phyloP scores from a whole-genome alignment of 1,140 invertebrate species.

The Asobara japonica region DNA sequence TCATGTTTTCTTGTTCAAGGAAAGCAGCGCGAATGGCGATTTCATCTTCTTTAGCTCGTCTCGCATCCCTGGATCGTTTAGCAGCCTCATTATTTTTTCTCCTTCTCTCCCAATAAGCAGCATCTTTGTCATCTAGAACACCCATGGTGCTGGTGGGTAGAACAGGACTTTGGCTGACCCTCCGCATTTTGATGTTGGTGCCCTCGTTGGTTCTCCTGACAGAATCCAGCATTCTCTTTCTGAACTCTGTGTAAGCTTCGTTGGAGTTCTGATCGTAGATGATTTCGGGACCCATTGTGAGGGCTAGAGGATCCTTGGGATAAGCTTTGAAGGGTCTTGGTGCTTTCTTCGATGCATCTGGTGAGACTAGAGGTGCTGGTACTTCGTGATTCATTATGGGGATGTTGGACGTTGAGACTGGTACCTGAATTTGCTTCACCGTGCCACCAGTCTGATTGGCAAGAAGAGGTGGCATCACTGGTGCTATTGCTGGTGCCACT shows the following conservation, averaged over 20 bases:
- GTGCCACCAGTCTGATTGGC: background rate
- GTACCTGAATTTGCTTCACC: slow-evolving; percentile 15
- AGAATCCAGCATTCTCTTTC: slow-evolving; percentile 73
- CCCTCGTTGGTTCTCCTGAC: slow-evolving; percentile 71
- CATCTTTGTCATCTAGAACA: slow-evolving; percentile 73
- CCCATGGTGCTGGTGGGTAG: slow-evolving; percentile 54
- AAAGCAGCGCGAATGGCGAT: slow-evolving; percentile 88
- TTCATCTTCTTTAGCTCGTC: slow-evolving; percentile 91
- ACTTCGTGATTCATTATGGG: background rate
- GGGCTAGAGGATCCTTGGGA: slow-evolving; percentile 73
- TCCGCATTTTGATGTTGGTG: slow-evolving; percentile 75
- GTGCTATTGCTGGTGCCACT: background rate
- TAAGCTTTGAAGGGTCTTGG: slow-evolving; percentile 78
- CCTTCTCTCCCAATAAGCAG: slow-evolving; percentile 86
- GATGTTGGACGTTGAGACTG: background rate
- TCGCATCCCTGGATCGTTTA: slow-evolving; percentile 90
- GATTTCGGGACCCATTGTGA: slow-evolving; percentile 66
- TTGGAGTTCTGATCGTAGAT: slow-evolving; percentile 67
- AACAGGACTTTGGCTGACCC: slow-evolving; percentile 56
- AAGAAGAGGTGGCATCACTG: slow-evolving; percentile 3
- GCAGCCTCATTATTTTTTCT: slow-evolving; percentile 96
- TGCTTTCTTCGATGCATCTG: slow-evolving; percentile 51
- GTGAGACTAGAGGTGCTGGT: background rate
- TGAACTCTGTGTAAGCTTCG: slow-evolving; percentile 74
- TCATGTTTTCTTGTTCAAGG: slow-evolving; percentile 83